Evolutionary conservation across 2,888 invertebrate species (phyloP).

Genomic region (Chrysomela aeneicollis): DNA sequence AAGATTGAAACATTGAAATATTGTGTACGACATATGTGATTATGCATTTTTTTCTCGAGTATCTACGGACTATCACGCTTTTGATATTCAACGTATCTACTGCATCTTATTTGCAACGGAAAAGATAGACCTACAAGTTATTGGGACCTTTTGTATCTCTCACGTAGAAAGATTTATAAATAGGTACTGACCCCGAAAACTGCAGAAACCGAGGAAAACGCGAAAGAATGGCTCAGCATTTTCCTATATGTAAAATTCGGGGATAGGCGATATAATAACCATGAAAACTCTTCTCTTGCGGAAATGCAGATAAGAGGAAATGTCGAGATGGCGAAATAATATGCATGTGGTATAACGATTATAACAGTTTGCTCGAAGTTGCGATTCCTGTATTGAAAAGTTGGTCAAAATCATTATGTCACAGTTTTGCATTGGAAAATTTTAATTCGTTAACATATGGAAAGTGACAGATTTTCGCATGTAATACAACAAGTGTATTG

Average conservation of each 20-base stretch:
- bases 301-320: neutral
- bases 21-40: no score
- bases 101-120: no score
- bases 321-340: constrained; percentile 12
- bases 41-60: no score
- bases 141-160: neutral
- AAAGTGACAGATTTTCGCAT: no score
- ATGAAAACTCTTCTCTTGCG: constrained; percentile 13
- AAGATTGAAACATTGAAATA: no score
- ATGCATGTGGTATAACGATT: neutral
- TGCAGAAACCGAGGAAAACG: constrained; percentile 3
- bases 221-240: constrained; percentile 15
- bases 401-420: no score
- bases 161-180: neutral
- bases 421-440: no score
- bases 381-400: neutral
- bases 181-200: neutral
- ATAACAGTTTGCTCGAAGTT: neutral
- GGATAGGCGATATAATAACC: constrained; percentile 6
- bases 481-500: no score
- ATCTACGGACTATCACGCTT: no score
- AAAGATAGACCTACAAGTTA: no score
- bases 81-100: no score
- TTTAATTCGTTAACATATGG: no score
- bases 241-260: constrained; percentile 3